Conservation (phyloP, 2,797 vertebrate genomes). For the Smutsia gigantea region DNA sequence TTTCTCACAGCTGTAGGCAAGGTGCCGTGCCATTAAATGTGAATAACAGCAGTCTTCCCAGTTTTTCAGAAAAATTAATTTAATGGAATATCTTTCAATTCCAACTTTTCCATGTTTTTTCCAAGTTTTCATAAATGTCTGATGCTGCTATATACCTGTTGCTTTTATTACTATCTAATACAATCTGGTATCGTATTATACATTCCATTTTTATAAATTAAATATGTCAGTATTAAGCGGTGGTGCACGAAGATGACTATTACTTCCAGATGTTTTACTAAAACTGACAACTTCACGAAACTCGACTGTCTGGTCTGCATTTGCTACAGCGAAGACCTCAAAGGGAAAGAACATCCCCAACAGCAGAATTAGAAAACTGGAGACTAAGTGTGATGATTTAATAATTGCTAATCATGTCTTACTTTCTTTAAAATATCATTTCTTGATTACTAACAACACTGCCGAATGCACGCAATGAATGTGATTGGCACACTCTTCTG, state of each 20-base stretch:
- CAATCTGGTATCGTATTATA: slow-evolving; percentile 76
- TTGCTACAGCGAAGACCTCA: slow-evolving; percentile 42
- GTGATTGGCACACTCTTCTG: neutral
- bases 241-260: slow-evolving; percentile 68
- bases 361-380: neutral
- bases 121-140: slow-evolving; percentile 51
- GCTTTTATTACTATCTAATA: slow-evolving; percentile 75
- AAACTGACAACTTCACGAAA: slow-evolving; percentile 57
- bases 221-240: slow-evolving; percentile 72
- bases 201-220: slow-evolving; percentile 80
- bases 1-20: slow-evolving; percentile 21
- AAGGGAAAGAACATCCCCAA: slow-evolving; percentile 27
- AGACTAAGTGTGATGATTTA: neutral
- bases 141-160: slow-evolving; percentile 40
- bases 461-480: neutral
- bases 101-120: slow-evolving; percentile 7
- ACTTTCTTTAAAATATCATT: neutral
- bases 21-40: neutral
- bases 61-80: slow-evolving; percentile 63
- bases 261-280: slow-evolving; percentile 77
- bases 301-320: neutral
- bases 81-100: slow-evolving; percentile 59
- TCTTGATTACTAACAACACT: neutral
- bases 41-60: neutral
- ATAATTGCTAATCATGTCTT: neutral